phyloP scores from a whole-genome alignment of 2,888 invertebrate species.

The Asteroscopus sphinx region DNA sequence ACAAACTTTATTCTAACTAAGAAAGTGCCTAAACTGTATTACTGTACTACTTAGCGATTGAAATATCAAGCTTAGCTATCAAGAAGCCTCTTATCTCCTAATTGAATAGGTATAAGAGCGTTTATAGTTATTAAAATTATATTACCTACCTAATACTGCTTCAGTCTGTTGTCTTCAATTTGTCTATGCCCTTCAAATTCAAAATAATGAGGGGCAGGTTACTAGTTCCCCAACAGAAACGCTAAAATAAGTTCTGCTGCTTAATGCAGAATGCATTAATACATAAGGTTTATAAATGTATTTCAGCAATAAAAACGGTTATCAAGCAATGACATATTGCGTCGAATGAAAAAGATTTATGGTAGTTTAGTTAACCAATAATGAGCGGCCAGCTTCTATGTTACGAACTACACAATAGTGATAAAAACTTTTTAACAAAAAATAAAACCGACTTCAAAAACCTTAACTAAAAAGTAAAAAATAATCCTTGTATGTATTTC shows the following conservation, averaged over 20 bases:
- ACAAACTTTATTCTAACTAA: too few relatives aligned
- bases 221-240: too few relatives aligned
- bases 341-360: conserved; percentile 12
- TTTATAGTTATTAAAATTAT: neutral
- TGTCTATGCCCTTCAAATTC: too few relatives aligned
- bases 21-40: neutral
- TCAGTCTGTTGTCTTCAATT: too few relatives aligned
- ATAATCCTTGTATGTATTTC: too few relatives aligned
- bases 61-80: too few relatives aligned
- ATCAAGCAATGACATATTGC: conserved; percentile 5
- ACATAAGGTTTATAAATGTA: neutral
- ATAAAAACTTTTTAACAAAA: too few relatives aligned
- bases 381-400: neutral
- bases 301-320: conserved; percentile 8
- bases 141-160: too few relatives aligned
- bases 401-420: conserved; percentile 1
- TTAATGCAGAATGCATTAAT: neutral
- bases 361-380: conserved; percentile 7
- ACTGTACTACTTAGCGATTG: neutral
- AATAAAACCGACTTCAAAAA: too few relatives aligned
- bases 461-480: too few relatives aligned
- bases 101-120: neutral
- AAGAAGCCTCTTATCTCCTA: neutral
- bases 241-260: too few relatives aligned
- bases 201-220: too few relatives aligned